These are phyloP conservation scores for Chiridota heheva DNA, from an alignment of 35 echinoderm and acorn worm genomes.

Conservation along the genomic window DNA sequence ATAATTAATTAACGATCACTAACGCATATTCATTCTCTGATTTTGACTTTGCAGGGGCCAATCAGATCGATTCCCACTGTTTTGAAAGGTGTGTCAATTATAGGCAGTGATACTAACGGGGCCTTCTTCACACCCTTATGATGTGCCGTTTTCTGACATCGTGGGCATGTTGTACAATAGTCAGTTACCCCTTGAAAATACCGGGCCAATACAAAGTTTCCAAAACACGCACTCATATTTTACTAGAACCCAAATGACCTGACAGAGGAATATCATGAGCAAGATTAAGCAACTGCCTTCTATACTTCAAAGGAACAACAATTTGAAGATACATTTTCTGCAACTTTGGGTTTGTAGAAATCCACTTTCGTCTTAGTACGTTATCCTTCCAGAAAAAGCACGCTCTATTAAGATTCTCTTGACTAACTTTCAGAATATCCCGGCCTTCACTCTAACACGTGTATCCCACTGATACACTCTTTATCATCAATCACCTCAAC, in stretches of 20 bases:
- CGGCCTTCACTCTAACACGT: no score
- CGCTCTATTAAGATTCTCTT: background rate
- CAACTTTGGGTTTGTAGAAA: background rate
- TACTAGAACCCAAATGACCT: constrained; percentile 18
- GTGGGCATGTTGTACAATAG: constrained; percentile 9
- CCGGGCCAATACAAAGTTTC: constrained; percentile 24
- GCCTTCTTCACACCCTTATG: background rate
- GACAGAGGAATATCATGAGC: background rate
- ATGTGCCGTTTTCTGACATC: background rate
- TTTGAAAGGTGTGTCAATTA: constrained; percentile 16
- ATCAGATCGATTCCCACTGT: background rate
- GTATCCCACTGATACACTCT: no score
- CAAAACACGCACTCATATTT: constrained; percentile 1
- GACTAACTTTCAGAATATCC: background rate
- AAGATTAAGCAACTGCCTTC: background rate
- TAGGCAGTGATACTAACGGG: constrained; percentile 3
- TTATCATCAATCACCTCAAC: no score
- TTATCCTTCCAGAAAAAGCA: constrained; percentile 32
- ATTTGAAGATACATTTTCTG: background rate
- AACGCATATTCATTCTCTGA: background rate
- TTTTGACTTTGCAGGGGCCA: no score
- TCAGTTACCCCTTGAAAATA: constrained; percentile 14
- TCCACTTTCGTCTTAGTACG: background rate
- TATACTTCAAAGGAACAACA: background rate
- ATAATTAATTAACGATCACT: constrained; percentile 4